Evolutionary conservation across 2,113 vertebrate species (phyloP).

Genomic region (Heteronetta atricapilla): DNA sequence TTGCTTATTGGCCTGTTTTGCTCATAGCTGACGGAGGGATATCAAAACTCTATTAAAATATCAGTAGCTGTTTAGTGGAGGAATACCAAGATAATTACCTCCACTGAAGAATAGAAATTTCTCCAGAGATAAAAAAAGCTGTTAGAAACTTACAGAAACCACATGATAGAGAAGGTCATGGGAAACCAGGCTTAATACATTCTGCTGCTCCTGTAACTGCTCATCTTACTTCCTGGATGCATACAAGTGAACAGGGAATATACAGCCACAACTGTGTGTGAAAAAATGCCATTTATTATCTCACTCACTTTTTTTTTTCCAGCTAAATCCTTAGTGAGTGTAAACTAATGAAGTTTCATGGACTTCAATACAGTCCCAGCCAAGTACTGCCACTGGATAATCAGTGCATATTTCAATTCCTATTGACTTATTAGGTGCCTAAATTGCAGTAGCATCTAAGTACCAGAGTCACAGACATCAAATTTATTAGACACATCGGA

Average conservation of each 20-base stretch:
- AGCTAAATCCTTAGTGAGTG: not conserved
- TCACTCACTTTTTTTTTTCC: not conserved
- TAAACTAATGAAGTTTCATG: not conserved
- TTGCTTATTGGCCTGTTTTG: not conserved
- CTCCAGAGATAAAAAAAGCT: not conserved
- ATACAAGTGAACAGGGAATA: not conserved
- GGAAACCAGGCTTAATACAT: not conserved
- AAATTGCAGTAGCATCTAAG: slow-evolving; percentile 27
- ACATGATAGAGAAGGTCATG: not conserved
- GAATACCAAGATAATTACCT: not conserved
- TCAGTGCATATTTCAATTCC: not conserved
- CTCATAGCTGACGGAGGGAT: not conserved
- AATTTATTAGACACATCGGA: not conserved
- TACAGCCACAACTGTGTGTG: not conserved
- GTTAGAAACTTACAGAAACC: not conserved
- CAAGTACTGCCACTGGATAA: not conserved
- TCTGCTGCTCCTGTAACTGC: not conserved
- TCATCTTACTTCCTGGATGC: not conserved
- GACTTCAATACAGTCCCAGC: not conserved
- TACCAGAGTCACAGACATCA: not conserved
- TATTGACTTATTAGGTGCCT: slow-evolving; percentile 47
- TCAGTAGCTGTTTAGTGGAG: not conserved
- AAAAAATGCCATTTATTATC: not conserved
- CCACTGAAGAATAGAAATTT: not conserved
- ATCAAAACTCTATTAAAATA: not conserved